Conservation (phyloP, 2,888 invertebrate genomes). For the Diarsia rubi region DNA sequence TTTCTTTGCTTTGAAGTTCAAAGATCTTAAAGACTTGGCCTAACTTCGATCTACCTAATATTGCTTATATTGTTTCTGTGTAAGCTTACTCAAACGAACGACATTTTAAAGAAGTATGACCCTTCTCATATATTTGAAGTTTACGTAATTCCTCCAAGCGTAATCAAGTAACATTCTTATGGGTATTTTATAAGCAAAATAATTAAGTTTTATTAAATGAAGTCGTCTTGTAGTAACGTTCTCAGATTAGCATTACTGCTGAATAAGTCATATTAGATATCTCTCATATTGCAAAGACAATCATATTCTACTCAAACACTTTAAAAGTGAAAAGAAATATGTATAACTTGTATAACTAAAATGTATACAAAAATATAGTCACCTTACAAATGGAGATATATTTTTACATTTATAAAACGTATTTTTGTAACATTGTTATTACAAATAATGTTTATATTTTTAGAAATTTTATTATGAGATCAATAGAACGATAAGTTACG, state of each 20-base stretch:
- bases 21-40: not conserved
- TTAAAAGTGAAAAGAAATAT: conserved; percentile 14
- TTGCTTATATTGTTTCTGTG: not conserved
- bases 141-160: not conserved
- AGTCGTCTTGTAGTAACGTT: conserved; percentile 4
- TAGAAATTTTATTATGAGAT: conserved; percentile 35
- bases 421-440: conserved; percentile 28
- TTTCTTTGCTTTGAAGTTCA: conserved; percentile 3
- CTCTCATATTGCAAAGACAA: conserved; percentile 9
- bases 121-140: not conserved
- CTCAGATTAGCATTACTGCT: not conserved
- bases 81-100: not conserved
- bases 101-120: not conserved
- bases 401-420: conserved; percentile 4
- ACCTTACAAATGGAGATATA: not conserved
- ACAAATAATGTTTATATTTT: conserved; percentile 20
- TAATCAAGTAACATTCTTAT: conserved; percentile 3
- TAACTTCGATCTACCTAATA: not conserved
- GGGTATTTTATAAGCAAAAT: conserved; percentile 25
- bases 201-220: conserved; percentile 16
- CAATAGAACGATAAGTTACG: conserved; percentile 13
- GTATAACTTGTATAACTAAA: not conserved
- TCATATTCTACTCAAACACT: conserved; percentile 17
- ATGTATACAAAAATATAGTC: conserved; percentile 9
- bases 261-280: conserved; percentile 16